A percentile compares a stretch with the other conserved stretches of the same genome.
Conservation (phyloP, 2,888 invertebrate species). For the Anagyrus pseudococci region DNA sequence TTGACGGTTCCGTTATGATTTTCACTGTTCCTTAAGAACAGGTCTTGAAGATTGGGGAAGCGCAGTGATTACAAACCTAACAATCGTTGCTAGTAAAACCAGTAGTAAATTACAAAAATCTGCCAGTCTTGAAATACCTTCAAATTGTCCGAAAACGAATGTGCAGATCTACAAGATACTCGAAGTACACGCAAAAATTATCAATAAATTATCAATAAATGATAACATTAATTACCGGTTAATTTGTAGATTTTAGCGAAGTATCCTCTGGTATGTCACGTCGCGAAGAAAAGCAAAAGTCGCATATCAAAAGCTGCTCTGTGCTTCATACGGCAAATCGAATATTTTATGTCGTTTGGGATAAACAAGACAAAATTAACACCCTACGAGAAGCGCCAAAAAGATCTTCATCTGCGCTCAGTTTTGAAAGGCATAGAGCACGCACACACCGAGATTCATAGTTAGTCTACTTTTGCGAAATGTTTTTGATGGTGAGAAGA, state of each 20-base stretch:
- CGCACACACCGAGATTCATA: constrained; percentile 24
- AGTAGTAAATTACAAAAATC: too few relatives aligned
- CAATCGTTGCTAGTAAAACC: too few relatives aligned
- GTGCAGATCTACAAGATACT: constrained; percentile 8
- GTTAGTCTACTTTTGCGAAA: not conserved
- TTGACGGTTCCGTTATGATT: too few relatives aligned
- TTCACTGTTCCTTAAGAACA: too few relatives aligned
- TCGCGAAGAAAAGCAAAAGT: not conserved
- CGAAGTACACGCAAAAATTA: constrained; percentile 8
- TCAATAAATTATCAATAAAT: not conserved
- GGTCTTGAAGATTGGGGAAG: too few relatives aligned
- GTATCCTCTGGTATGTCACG: constrained; percentile 7
- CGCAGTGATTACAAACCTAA: too few relatives aligned
- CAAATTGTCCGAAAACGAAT: not conserved
- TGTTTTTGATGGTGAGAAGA: not conserved
- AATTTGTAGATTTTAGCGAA: constrained; percentile 23
- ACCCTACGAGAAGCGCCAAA: constrained; percentile 36
- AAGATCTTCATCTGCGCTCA: constrained; percentile 30
- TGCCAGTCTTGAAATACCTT: too few relatives aligned
- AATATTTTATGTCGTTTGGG: constrained; percentile 39
- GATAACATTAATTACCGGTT: not conserved
- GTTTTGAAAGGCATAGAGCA: constrained; percentile 19
- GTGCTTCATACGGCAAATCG: constrained; percentile 38
- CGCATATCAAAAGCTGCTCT: constrained; percentile 10
- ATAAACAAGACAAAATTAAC: constrained; percentile 29